A percentile compares a stretch with the other conserved stretches of the same genome.
Conservation (phyloP, 2,888 invertebrate genomes). For the Sminthurinus aureus region DNA sequence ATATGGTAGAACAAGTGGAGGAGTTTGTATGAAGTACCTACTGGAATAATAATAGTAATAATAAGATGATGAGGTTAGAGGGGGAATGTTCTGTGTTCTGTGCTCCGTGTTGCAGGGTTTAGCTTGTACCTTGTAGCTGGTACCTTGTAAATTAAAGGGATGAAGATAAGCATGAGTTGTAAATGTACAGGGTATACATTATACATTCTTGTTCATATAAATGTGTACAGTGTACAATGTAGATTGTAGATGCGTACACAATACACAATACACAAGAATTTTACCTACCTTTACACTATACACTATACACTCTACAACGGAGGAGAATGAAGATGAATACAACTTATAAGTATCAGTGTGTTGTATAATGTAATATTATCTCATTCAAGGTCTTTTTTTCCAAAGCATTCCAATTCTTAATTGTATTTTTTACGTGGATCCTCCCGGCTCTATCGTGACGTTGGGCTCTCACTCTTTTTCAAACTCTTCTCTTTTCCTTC, state of each 20-base stretch:
- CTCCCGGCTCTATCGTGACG: constrained; percentile 49
- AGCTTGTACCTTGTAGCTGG: background rate
- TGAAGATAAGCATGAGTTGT: background rate
- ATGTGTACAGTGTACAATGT: too few relatives aligned
- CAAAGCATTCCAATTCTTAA: constrained; percentile 49
- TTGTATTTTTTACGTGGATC: constrained; percentile 46
- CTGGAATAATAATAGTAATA: background rate
- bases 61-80: background rate
- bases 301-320: background rate
- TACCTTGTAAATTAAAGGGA: background rate
- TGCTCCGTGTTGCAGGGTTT: background rate
- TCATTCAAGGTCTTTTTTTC: constrained; percentile 41
- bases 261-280: background rate
- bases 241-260: background rate
- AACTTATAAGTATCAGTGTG: background rate
- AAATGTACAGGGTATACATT: too few relatives aligned
- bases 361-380: constrained; percentile 28
- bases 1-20: too few relatives aligned
- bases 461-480: constrained; percentile 43
- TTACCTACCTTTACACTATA: background rate
- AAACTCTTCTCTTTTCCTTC: background rate
- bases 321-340: background rate
- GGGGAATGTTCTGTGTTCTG: background rate
- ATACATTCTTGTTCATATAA: too few relatives aligned
- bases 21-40: background rate